Evolutionary conservation across 2,113 vertebrate genomes (phyloP), one percentile per base, ranked within the genome.

Genomic region (Hemiscyllium ocellatum): DNA sequence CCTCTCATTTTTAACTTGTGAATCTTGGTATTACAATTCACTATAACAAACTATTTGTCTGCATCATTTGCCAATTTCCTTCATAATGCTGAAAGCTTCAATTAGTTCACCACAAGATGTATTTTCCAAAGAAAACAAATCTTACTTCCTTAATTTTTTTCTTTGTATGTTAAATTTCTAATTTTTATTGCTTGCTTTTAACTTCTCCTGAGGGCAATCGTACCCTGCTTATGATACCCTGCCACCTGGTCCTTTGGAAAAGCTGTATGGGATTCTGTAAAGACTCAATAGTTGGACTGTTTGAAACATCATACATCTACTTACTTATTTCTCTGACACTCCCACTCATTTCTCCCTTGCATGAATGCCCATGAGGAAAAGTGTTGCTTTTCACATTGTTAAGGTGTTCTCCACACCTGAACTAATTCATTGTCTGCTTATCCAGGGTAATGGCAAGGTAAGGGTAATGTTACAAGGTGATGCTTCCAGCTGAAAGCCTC

Each of bases 81-180:
- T 68, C 56, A n/a, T 19, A 66, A 93, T 66, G 89, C 19, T 93
- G 89, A 93, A 93, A 68, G 61, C 56, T 93, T 93, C 61, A 93
- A 37, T 93, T 66, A 93, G 61, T 33, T 68, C 61, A 66, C 61
- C 17, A 93, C 61, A 66, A 65, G 19, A 20, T 66, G 33, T n/a
- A 15, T 66, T 68, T 93, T 66, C 89, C 89, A 93, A 93, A 93
- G 89, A 66, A 93, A 93, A 93, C 61, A 93, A 93, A n/a, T 10
- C 89, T 66, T 17, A 68, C 89, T 93, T 93, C 89, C 89, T 93
- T 37, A 91, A 91, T 61, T 93, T 93, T 93, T 93, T 93, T 93
- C 33, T n/a, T 93, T 93, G 37, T 37, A 93, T 66, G 89, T 93
- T 93, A 37, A 93, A 93, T 66, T 93, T 68, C 33, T 66, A 33